phyloP scores from a whole-genome alignment of 2,113 vertebrate genomes.

The Brevimyrus niger region DNA sequence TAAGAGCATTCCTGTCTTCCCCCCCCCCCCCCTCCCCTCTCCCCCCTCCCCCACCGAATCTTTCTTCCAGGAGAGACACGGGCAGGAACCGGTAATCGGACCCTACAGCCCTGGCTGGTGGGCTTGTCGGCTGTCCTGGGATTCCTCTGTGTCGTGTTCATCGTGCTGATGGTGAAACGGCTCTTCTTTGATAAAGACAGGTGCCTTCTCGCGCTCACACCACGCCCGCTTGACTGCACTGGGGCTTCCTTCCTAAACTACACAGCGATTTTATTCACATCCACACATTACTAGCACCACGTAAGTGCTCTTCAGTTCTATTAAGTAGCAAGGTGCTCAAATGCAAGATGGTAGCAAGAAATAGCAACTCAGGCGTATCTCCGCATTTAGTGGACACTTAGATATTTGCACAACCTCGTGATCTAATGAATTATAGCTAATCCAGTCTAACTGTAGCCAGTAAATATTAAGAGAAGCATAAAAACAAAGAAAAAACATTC shows the following conservation, averaged over 20 bases:
- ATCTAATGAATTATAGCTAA: background rate
- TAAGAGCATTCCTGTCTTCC: background rate
- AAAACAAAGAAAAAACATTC: background rate
- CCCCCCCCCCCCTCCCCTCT: too few relatives aligned
- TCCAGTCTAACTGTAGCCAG: background rate
- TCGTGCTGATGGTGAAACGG: conserved; percentile 57
- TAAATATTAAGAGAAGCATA: background rate
- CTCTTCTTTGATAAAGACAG: conserved; percentile 49
- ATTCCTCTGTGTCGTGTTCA: conserved; percentile 74
- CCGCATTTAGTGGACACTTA: background rate
- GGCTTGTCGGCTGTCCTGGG: conserved; percentile 64
- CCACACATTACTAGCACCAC: background rate
- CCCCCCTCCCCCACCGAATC: background rate
- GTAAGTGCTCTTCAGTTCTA: background rate
- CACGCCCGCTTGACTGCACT: background rate
- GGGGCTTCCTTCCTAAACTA: background rate
- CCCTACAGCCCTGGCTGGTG: conserved; percentile 67
- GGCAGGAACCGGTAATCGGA: conserved; percentile 9
- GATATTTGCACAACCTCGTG: background rate
- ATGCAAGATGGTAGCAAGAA: background rate
- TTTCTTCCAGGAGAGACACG: conserved; percentile 14
- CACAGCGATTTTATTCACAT: background rate
- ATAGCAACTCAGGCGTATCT: background rate
- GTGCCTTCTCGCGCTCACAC: background rate
- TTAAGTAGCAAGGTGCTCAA: background rate